These are phyloP conservation scores for Drosophila formosana DNA, from an alignment of 2,888 invertebrate species.

Conservation along the genomic window DNA sequence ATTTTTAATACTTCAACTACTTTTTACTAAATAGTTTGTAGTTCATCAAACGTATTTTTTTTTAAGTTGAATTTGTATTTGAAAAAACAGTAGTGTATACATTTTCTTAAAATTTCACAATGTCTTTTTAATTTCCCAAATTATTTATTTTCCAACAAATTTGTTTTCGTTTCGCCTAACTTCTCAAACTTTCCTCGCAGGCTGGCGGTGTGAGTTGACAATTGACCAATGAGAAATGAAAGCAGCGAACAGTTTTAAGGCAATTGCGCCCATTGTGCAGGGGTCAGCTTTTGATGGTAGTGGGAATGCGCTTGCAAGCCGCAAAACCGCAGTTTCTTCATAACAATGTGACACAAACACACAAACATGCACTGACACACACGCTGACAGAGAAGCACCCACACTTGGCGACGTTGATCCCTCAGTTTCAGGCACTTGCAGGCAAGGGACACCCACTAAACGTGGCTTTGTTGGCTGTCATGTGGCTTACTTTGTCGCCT, in stretches of 20 bases:
- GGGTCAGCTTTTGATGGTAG: conserved; percentile 12
- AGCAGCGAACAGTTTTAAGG: conserved; percentile 1
- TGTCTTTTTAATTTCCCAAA: neutral
- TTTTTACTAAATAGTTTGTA: too few species aligned
- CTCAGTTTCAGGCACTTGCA: conserved; percentile 12
- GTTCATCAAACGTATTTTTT: too few species aligned
- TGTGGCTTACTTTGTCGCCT: conserved; percentile 11
- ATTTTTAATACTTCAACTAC: too few species aligned
- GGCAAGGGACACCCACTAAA: conserved; percentile 14
- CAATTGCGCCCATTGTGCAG: conserved; percentile 31
- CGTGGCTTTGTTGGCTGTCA: conserved; percentile 32
- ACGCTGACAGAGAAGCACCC: neutral
- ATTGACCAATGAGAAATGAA: neutral
- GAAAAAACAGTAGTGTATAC: too few species aligned
- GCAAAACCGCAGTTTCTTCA: conserved; percentile 47
- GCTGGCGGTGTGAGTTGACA: neutral
- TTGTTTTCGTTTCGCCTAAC: neutral
- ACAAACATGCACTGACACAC: neutral
- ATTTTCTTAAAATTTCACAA: too few species aligned
- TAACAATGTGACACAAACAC: conserved; percentile 35
- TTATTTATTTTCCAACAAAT: too few species aligned
- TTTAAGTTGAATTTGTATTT: too few species aligned
- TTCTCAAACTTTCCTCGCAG: neutral
- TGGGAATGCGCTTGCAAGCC: conserved; percentile 38
- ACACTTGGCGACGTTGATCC: neutral